Base-by-base conservation (phyloP, 2,888 invertebrate genomes). In the Zygogramma bicolorata region DNA sequence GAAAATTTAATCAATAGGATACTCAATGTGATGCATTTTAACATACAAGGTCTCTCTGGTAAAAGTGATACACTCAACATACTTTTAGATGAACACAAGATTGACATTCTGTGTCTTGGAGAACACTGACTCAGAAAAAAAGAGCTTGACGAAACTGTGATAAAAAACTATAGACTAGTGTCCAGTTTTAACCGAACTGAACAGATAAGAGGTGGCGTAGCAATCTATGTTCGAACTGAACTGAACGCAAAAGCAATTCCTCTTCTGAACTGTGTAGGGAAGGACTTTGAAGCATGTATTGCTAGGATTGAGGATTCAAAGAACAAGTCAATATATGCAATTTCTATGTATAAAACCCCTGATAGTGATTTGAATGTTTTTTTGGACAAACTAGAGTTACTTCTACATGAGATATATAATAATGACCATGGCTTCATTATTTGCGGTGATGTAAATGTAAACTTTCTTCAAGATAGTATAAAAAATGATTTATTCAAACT, bases 161-260 rank as follows among this genome's bases (percentile, higher is more conserved):
- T 61, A 13, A 38, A 40, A 38, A 61, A 61, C 0, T 40, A 20
- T 20, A n/a, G 38, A 65, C 27, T 65, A 18, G 18, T 27, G 20
- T 42, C 49, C 13, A 25, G 60, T 38, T 67, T 42, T 58, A 34
- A 34, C 13, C 49, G 67, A 57, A 25, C 67, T 18, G 18, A 42
- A 25, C 22, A 42, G 15, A 42, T 6, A 15, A 67, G 67, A 59
- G 67, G 67, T 40, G 67, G 67, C 20, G 67, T 67, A 59, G 59
- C 59, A 40, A 60, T 67, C 34, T 67, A 59, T 58, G 40, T 29
- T 60, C 59, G 40, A 59, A 13, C 59, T 25, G 40, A 46, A 13
- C 25, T 67, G 13, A 40, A 59, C 22, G 57, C 60, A 22, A 46
- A 34, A 25, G 31, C 57, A 22, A 34, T 67, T 29, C 7, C 20